Evolutionary conservation across 2,888 invertebrate species (phyloP).

Genomic region (Hyles lineata): DNA sequence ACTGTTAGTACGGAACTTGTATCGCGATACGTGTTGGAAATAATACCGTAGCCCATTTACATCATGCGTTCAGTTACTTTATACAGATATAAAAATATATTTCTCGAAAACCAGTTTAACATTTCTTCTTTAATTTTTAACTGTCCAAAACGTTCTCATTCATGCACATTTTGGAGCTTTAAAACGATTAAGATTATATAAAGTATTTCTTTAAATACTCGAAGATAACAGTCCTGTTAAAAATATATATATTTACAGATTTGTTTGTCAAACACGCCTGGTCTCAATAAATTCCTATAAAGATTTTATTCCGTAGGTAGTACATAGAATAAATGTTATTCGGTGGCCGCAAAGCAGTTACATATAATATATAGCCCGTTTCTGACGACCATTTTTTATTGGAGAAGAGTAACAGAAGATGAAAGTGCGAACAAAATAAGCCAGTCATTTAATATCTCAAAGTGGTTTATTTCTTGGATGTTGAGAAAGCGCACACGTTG

Average conservation of each 20-base stretch:
- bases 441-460: not conserved
- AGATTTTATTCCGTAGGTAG: too few relatives aligned
- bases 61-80: conserved; percentile 14
- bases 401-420: too few relatives aligned
- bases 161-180: not conserved
- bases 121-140: not conserved
- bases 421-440: too few relatives aligned
- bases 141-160: not conserved
- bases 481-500: conserved; percentile 20
- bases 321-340: not conserved
- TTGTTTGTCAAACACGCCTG: too few relatives aligned
- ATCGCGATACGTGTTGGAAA: conserved; percentile 10
- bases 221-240: too few relatives aligned
- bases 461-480: not conserved
- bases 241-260: too few relatives aligned
- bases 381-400: not conserved
- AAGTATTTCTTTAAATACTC: too few relatives aligned
- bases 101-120: not conserved
- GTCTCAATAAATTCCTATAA: too few relatives aligned
- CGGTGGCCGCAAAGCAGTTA: not conserved
- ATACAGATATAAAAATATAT: not conserved
- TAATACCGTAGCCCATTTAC: conserved; percentile 13
- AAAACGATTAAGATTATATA: not conserved
- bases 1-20: conserved; percentile 18
- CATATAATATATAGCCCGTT: not conserved